phyloP scores from a whole-genome alignment of 2,797 vertebrate genomes.

The Sebastiscus tertius region DNA sequence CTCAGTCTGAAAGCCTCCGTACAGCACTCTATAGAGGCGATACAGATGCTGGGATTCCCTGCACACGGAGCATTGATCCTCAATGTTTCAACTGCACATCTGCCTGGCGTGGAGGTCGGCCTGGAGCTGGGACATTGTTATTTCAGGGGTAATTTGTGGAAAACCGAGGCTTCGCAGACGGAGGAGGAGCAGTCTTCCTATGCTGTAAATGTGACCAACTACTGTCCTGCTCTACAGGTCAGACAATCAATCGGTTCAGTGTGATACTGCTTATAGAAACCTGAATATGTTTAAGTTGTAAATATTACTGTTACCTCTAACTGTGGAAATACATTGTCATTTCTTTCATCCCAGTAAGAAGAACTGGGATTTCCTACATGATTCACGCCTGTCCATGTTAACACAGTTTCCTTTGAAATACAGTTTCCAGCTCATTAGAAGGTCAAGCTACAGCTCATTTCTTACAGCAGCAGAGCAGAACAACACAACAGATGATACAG shows the following conservation, averaged over 20 bases:
- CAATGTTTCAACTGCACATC: conserved; percentile 33
- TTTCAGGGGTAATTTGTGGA: conserved; percentile 66
- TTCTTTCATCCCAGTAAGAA: conserved; percentile 27
- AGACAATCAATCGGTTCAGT: background rate
- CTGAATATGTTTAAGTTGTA: conserved; percentile 7
- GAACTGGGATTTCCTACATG: background rate
- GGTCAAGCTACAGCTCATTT: conserved; percentile 29
- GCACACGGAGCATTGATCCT: conserved; percentile 67
- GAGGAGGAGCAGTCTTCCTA: conserved; percentile 65
- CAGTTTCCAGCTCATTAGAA: conserved; percentile 16
- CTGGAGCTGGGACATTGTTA: conserved; percentile 80
- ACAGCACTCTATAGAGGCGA: conserved; percentile 72
- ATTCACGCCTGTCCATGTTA: conserved; percentile 7
- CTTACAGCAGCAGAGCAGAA: conserved; percentile 17
- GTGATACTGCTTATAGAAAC: background rate
- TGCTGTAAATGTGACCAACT: conserved; percentile 73
- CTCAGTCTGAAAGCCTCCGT: conserved; percentile 70
- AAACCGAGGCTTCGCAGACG: conserved; percentile 33
- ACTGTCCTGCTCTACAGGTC: conserved; percentile 83
- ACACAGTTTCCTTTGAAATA: conserved; percentile 15
- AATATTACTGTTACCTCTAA: conserved; percentile 25
- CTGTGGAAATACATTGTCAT: background rate
- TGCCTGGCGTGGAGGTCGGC: conserved; percentile 51
- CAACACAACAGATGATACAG: background rate
- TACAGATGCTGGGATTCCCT: conserved; percentile 76